Evolutionary conservation across 1,140 invertebrate species (phyloP), one percentile per base, ranked within the genome.

Genomic region (Glossosoma conforme): DNA sequence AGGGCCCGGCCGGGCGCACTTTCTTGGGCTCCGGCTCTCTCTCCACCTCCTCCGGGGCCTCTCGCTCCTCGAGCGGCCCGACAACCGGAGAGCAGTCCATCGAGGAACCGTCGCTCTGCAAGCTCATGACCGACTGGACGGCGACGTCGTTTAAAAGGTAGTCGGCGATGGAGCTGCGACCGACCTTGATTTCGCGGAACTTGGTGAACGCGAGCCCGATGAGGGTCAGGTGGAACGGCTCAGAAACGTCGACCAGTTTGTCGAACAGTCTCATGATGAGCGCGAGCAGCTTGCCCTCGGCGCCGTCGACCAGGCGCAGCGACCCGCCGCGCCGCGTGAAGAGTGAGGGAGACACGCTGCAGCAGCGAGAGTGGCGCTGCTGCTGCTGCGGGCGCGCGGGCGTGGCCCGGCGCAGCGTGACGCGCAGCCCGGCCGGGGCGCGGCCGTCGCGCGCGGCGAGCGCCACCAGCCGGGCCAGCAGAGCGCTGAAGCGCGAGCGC

Each of bases 151-250:
- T 80, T 56, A 81, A 77, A 18, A 87, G 69, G 60, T 86, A 87
- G n/a, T 82, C 82, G 1, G 82, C 77, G 58, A 88, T 84, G 18
- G 83, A 84, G 61, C 77, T 71, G 56, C 71, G 74, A 1, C 79
- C 80, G 13, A 74, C 77, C 58, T 78, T 77, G 33, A 78, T 74
- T 61, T 87, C 85, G 52, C 82, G 79, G 56, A 89, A 89, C 64
- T 89, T 88, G 2, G 83, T 85, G 61, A 89, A 89, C 10, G 85
- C 83, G 54, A 90, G 68, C 17, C 86, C 86, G 25, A 90, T 67
- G 25, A 89, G 67, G 5, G 85, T 88, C 52, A 90, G 78, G 67
- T 87, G 85, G 68, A 87, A 89, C 41, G 83, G 81, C 69, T 84
- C 84, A 10, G 74, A 77, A 44, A 81, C 73, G 61, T 87, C 78